These are phyloP conservation scores for Aepyceros melampus DNA, from an alignment of 2,113 vertebrate species.

Conservation along the genomic window DNA sequence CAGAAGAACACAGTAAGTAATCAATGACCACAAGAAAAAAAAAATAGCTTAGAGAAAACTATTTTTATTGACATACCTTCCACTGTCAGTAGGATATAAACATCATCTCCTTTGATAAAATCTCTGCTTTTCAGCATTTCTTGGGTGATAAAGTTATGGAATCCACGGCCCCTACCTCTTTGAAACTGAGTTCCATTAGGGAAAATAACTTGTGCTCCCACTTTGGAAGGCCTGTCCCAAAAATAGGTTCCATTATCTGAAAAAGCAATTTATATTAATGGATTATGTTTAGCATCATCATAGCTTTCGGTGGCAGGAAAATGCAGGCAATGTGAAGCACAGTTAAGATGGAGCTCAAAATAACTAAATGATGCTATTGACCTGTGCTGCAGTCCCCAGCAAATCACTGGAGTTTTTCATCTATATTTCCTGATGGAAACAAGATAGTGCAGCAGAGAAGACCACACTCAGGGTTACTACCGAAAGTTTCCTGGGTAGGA, in stretches of 20 bases:
- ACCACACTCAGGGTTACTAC: background rate
- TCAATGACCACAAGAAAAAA: background rate
- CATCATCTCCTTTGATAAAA: constrained; percentile 87
- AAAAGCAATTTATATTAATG: constrained; percentile 44
- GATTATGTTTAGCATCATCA: background rate
- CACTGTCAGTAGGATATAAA: constrained; percentile 86
- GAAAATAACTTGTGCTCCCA: constrained; percentile 77
- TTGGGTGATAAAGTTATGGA: constrained; percentile 82
- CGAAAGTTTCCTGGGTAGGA: background rate
- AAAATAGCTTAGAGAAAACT: background rate
- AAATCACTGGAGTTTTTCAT: background rate
- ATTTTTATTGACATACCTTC: constrained; percentile 81
- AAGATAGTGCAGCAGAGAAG: background rate
- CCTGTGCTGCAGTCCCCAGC: background rate
- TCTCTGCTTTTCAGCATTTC: constrained; percentile 83
- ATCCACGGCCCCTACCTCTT: constrained; percentile 81
- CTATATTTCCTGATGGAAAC: background rate
- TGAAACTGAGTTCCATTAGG: constrained; percentile 85
- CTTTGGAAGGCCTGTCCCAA: constrained; percentile 89
- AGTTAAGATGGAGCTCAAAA: background rate
- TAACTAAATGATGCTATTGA: constrained; percentile 16
- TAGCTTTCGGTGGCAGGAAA: background rate
- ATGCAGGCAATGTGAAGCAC: background rate
- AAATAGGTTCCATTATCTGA: constrained; percentile 61
- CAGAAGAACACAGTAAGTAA: background rate